phyloP scores from a whole-genome alignment of 2,797 vertebrate genomes.

The Falco cherrug region DNA sequence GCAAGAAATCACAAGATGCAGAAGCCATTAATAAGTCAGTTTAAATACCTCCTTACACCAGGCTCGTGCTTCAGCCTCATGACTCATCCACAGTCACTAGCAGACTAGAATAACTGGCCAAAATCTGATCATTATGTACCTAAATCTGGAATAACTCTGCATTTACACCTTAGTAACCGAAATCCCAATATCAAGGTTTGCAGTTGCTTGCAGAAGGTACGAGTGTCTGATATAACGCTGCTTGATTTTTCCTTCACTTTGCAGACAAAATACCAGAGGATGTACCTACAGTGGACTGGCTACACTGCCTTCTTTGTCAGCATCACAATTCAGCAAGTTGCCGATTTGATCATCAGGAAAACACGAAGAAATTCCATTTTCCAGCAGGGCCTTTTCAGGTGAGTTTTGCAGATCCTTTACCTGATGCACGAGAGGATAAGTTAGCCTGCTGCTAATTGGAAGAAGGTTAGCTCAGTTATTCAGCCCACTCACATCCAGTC shows the following conservation, averaged over 20 bases:
- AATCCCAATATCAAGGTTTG: neutral
- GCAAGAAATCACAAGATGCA: neutral
- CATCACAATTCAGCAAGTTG: slow-evolving; percentile 81
- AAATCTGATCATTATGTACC: neutral
- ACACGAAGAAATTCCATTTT: slow-evolving; percentile 81
- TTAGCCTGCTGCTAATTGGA: neutral
- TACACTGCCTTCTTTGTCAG: slow-evolving; percentile 82
- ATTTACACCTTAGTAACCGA: neutral
- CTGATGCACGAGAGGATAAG: fast-evolving
- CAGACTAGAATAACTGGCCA: neutral
- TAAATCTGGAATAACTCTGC: neutral
- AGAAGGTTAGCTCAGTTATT: neutral
- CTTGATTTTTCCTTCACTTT: neutral
- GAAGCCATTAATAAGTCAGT: neutral
- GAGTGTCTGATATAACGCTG: fast-evolving
- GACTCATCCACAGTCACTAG: neutral
- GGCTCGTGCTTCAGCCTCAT: neutral
- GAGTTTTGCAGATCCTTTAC: neutral
- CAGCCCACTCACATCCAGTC: neutral
- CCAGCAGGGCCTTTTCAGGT: slow-evolving; percentile 81
- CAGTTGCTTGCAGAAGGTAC: fast-evolving
- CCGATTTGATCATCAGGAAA: slow-evolving; percentile 83
- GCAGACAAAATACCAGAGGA: slow-evolving; percentile 78
- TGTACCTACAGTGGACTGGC: slow-evolving; percentile 75
- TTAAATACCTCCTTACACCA: neutral